Conservation (phyloP, 2,888 invertebrate species). For the Osmoderma eremita region DNA sequence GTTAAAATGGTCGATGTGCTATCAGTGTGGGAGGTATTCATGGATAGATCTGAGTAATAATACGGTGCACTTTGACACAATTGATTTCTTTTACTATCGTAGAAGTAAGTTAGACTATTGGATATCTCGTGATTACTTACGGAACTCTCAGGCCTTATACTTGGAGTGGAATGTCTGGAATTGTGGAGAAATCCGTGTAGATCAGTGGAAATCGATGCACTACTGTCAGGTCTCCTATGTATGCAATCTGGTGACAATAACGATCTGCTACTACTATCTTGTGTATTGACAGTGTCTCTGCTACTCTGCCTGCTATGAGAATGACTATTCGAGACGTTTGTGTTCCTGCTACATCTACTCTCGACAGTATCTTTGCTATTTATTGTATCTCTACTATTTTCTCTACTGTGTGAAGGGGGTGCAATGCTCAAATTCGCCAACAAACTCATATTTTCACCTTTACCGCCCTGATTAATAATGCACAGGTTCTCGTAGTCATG, state of each 20-base stretch:
- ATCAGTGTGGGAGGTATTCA: constrained; percentile 55
- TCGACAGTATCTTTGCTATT: constrained; percentile 41
- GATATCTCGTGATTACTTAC: constrained; percentile 52
- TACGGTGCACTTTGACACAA: constrained; percentile 73
- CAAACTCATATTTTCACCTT: constrained; percentile 36
- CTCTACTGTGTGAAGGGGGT: constrained; percentile 41
- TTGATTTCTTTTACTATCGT: constrained; percentile 58
- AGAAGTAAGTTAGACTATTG: constrained; percentile 39
- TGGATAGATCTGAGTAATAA: constrained; percentile 82
- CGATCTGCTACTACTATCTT: constrained; percentile 46
- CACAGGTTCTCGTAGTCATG: constrained; percentile 59
- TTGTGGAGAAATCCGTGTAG: constrained; percentile 55
- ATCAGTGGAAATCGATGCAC: constrained; percentile 57
- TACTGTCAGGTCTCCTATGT: constrained; percentile 56
- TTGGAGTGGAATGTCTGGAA: constrained; percentile 57
- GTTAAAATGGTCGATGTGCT: constrained; percentile 57
- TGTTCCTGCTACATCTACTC: constrained; percentile 27
- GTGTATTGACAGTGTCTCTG: constrained; percentile 45
- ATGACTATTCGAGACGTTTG: constrained; percentile 19
- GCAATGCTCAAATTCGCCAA: constrained; percentile 41
- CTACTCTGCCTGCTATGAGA: constrained; percentile 48
- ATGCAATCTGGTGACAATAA: constrained; percentile 53
- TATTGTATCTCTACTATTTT: constrained; percentile 45
- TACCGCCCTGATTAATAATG: constrained; percentile 45
- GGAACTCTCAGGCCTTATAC: constrained; percentile 51